phyloP scores from a whole-genome alignment of 2,113 vertebrate species.

The Megaptera novaeangliae region DNA sequence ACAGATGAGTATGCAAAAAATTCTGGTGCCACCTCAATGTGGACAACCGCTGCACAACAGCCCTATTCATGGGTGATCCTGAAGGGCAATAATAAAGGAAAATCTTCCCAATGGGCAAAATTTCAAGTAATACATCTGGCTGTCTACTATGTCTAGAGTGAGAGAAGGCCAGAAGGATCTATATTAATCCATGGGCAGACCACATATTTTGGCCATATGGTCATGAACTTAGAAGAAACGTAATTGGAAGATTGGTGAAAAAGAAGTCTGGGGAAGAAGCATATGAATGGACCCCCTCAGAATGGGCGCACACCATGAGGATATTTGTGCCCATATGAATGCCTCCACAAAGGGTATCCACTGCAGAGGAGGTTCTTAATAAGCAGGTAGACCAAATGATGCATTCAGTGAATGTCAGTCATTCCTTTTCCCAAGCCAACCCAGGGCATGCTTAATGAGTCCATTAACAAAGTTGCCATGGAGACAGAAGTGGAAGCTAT shows the following conservation, averaged over 20 bases:
- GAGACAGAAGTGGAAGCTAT: neutral
- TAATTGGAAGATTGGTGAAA: neutral
- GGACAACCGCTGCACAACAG: neutral
- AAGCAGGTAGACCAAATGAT: neutral
- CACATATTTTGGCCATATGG: neutral
- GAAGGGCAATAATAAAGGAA: neutral
- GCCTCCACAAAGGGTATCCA: neutral
- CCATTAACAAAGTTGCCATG: neutral
- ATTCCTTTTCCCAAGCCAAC: neutral
- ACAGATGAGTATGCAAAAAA: neutral
- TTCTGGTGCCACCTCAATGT: neutral
- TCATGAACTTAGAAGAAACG: neutral
- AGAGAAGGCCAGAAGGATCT: neutral
- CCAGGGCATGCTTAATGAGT: neutral
- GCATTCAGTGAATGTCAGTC: neutral
- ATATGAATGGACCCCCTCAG: neutral
- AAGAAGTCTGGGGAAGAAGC: neutral
- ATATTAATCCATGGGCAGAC: neutral
- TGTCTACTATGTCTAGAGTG: neutral
- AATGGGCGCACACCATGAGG: neutral
- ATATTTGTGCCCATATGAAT: neutral
- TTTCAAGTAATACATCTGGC: neutral
- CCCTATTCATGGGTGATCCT: neutral
- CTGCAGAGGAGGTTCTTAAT: neutral
- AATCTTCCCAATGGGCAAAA: neutral